Base-by-base conservation (phyloP, 2,888 invertebrate species). In the Adelphocoris suturalis region DNA sequence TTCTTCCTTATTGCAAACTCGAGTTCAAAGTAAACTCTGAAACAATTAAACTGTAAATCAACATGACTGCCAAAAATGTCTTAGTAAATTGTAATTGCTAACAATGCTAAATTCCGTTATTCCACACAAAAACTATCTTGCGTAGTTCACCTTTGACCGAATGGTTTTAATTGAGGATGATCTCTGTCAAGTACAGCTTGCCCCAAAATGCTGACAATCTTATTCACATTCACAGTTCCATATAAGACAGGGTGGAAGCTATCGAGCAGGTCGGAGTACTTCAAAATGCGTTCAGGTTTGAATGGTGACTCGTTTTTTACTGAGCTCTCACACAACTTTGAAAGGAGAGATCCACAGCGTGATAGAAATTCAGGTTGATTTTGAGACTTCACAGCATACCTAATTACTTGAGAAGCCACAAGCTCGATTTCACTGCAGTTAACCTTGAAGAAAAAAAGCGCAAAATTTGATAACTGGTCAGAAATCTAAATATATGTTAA, bases 1-100 rank as follows among this genome's bases (percentile, higher is more conserved):
- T 88, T 88, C 55, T 48, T 78, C 28, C 37, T 80, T 0, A 55
- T 28, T 14, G 88, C 78, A 23, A 52, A 88, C 19, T 88, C 81
- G 12, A 88, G 37, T 47, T 88, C 88, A 23, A 57, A 80, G 52
- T 88, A 88, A 16, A 88, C 28, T 46, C 88, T 88, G 88, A 37
- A 88, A 55, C 11, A 61, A 61, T n/a, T 1, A n/a, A 52, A 16
- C 52, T 52, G 52, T 11, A 52, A 11, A 16, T 52, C 11, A 52
- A 16, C 12, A 16, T 52, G 14, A 52, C 16, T 2, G 52, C 52
- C 52, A 52, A 14, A 3, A 52, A 14, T n/a, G 19, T 16, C 57
- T 57, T 7, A n/a, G 5, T 7, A 14, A 57, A n/a, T 37, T 37
- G 37, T 37, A 37, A 37, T 4, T 7, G 7, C 3, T 37, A 37